These are phyloP conservation scores for human DNA, from an alignment of 2,113 vertebrate genomes.

Conservation along the genomic window DNA sequence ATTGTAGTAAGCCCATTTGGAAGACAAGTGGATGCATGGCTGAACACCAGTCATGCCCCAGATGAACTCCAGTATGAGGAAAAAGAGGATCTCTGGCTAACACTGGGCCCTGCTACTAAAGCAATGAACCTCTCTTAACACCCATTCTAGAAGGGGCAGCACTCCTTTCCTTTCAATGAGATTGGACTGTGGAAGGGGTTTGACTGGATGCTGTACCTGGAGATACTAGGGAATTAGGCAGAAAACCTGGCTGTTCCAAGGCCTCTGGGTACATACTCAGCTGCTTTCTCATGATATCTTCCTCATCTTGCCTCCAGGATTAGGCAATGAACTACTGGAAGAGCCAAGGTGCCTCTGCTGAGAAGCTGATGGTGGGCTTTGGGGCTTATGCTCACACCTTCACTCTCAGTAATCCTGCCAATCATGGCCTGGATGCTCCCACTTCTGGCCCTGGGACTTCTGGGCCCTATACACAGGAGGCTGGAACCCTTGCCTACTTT, in stretches of 20 bases:
- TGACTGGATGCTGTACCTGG: not conserved
- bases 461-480: constrained; percentile 80
- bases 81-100: not conserved
- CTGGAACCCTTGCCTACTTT: constrained; percentile 85
- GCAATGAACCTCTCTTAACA: not conserved
- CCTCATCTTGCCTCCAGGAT: constrained; percentile 72
- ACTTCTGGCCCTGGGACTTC: constrained; percentile 79
- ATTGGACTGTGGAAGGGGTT: not conserved
- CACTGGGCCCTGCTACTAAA: not conserved
- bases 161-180: not conserved
- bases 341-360: constrained; percentile 81
- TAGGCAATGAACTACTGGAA: constrained; percentile 86
- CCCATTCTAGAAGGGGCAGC: not conserved
- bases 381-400: constrained; percentile 83
- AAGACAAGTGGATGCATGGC: not conserved
- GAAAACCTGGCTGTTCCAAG: not conserved
- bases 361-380: constrained; percentile 86
- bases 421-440: constrained; percentile 81
- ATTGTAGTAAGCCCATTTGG: not conserved
- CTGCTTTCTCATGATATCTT: not conserved
- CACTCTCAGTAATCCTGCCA: constrained; percentile 76
- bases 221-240: not conserved
- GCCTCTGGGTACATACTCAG: not conserved
- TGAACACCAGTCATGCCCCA: not conserved
- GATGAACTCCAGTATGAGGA: not conserved